Evolutionary conservation across 2,113 vertebrate species (phyloP), one percentile per base, ranked within the genome.

Genomic region (Mastomys coucha): DNA sequence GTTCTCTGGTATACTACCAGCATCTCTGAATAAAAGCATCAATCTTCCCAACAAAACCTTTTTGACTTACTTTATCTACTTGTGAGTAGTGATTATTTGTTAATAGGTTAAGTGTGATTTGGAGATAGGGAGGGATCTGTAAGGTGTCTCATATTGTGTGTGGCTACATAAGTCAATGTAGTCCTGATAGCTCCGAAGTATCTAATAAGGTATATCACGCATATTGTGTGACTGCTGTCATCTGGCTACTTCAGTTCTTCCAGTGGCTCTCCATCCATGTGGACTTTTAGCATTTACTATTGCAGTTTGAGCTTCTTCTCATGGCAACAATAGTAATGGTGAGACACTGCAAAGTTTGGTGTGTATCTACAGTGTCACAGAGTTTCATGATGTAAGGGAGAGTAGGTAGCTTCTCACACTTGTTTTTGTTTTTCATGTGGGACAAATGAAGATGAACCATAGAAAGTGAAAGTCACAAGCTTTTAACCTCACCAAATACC

Each of bases 31-130:
- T 82, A 94, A 94, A 93, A 39, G 16, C 56, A 7, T 33, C 96
- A 89, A 82, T 72, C 28, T 60, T 20, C 2, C 1, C 17, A 56
- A 70, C 11, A 78, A 92, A 94, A 45, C 0, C 84, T 20, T 91
- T 91, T 82, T 28, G 28, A 91, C 77, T 94, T 88, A 95, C 73
- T 91, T 88, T 42, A 94, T 53, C 85, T 94, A 89, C 77, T 95
- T 67, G 5, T 84, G 39, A 93, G 94, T 7, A 63, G 22, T 60
- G 56, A 8, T 0, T 80, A 72, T 42, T 58, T 69, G 10, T 81
- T 96, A 73, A 63, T 24, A 87, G 36, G 76, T 80, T 91, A 89
- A 73, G n/a, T 31, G 24, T 86, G 56, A 73, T 73, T 20, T 56
- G 56, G 39, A 91, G 31, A 77, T 9, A 63, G 16, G 58, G 2